A percentile compares a stretch with the other conserved stretches of the same genome.
phyloP scores from a whole-genome alignment of 1,140 invertebrate genomes.

The Sycophaga agraensis region DNA sequence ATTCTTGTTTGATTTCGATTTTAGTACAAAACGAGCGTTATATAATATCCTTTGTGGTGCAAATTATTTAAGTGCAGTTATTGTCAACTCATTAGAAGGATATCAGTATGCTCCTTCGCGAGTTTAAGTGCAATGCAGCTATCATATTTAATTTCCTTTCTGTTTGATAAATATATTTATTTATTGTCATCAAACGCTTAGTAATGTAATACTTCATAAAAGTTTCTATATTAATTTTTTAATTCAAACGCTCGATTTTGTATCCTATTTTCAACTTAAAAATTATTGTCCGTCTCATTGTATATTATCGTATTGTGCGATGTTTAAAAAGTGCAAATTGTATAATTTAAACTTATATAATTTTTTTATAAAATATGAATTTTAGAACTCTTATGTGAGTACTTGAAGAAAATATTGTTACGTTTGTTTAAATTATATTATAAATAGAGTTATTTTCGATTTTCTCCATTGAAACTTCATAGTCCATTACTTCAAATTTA shows the following conservation, averaged over 20 bases:
- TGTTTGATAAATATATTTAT: too few species aligned
- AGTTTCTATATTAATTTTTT: not conserved
- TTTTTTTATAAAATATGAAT: constrained; percentile 14
- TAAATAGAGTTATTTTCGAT: too few species aligned
- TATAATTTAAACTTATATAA: constrained; percentile 2
- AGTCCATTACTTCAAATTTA: too few species aligned
- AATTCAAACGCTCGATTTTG: not conserved
- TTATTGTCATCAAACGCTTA: constrained; percentile 14
- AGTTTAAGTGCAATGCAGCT: not conserved
- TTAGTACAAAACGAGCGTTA: constrained; percentile 25
- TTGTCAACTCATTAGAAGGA: constrained; percentile 32
- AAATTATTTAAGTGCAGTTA: constrained; percentile 32
- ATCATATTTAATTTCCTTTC: not conserved
- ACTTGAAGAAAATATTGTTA: constrained; percentile 3
- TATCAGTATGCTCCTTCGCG: constrained; percentile 16
- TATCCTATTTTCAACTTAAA: constrained; percentile 16
- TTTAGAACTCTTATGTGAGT: not conserved
- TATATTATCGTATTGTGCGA: constrained; percentile 21
- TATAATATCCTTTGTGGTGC: constrained; percentile 26
- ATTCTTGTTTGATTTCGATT: not conserved
- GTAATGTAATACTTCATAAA: not conserved
- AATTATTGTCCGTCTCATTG: too few species aligned
- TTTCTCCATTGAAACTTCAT: too few species aligned
- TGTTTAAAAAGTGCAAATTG: constrained; percentile 26
- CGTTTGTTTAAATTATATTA: constrained; percentile 4